A percentile compares a stretch with the other conserved stretches of the same genome.
These are phyloP conservation scores for Eilema griseolum DNA, from an alignment of 2,888 invertebrate species.

Conservation along the genomic window DNA sequence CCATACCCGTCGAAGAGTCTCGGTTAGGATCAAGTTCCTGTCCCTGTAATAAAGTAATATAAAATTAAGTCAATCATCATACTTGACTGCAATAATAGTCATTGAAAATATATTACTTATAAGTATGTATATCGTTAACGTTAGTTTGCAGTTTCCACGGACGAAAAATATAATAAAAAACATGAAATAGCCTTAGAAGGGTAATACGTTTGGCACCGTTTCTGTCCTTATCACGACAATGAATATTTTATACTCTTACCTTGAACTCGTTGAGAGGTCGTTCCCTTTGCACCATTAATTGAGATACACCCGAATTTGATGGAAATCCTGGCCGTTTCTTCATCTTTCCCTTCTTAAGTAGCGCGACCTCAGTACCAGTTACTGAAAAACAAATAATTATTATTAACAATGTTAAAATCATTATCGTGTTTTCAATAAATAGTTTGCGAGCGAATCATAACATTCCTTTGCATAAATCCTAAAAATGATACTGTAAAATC, in stretches of 20 bases:
- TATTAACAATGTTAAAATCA: conserved; percentile 10
- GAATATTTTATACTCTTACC: conserved; percentile 73
- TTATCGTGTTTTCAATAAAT: conserved; percentile 5
- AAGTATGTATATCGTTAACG: conserved; percentile 10
- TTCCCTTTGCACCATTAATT: conserved; percentile 89
- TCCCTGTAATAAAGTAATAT: conserved; percentile 64
- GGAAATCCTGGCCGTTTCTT: conserved; percentile 88
- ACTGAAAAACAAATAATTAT: conserved; percentile 60
- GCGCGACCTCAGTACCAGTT: conserved; percentile 76
- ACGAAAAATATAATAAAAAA: conserved; percentile 31
- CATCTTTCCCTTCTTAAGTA: conserved; percentile 87
- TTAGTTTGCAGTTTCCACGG: conserved; percentile 22
- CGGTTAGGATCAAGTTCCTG: conserved; percentile 71
- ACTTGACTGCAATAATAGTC: background rate
- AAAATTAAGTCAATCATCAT: conserved; percentile 3
- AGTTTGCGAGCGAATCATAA: background rate
- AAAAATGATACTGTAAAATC: background rate
- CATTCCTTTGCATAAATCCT: background rate
- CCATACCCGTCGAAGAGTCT: conserved; percentile 65
- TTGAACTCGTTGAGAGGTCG: conserved; percentile 85
- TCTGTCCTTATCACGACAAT: conserved; percentile 72
- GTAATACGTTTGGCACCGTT: conserved; percentile 66
- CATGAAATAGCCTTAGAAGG: conserved; percentile 45
- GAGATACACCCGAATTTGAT: conserved; percentile 88
- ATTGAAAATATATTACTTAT: conserved; percentile 5